Percentiles rank a stretch among this genome's conserved stretches.
phyloP scores from a whole-genome alignment of 2,113 vertebrate genomes.

The Poecile atricapillus region DNA sequence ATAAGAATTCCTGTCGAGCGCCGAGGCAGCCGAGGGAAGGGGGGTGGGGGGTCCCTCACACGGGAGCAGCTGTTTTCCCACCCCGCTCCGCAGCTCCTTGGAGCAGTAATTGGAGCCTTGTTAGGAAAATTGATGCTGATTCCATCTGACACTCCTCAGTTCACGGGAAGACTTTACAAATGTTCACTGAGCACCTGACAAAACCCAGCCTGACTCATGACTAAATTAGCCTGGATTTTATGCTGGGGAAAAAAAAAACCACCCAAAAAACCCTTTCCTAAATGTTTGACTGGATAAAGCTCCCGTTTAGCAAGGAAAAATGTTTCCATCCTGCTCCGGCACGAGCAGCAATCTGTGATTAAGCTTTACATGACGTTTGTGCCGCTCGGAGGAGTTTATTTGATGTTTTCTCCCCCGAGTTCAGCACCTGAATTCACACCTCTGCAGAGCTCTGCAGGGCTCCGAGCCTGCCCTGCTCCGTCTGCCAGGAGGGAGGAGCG shows the following conservation, averaged over 20 bases:
- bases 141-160: constrained; percentile 20
- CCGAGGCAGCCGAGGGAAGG: background rate
- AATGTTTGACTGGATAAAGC: background rate
- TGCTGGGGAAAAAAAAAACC: background rate
- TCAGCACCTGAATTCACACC: background rate
- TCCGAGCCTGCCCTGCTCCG: background rate
- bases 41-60: background rate
- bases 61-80: constrained; percentile 22
- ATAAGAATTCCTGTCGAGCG: background rate
- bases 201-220: constrained; percentile 60
- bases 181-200: constrained; percentile 61
- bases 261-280: background rate
- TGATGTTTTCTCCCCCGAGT: background rate
- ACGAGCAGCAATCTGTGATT: background rate
- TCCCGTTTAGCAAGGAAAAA: background rate
- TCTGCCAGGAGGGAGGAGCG: background rate
- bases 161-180: constrained; percentile 43
- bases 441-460: background rate
- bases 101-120: background rate
- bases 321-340: background rate
- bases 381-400: background rate
- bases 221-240: constrained; percentile 50
- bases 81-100: background rate
- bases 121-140: constrained; percentile 53
- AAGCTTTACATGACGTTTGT: background rate